Evolutionary conservation across 2,797 vertebrate genomes (phyloP).

Genomic region (Zalophus californianus): DNA sequence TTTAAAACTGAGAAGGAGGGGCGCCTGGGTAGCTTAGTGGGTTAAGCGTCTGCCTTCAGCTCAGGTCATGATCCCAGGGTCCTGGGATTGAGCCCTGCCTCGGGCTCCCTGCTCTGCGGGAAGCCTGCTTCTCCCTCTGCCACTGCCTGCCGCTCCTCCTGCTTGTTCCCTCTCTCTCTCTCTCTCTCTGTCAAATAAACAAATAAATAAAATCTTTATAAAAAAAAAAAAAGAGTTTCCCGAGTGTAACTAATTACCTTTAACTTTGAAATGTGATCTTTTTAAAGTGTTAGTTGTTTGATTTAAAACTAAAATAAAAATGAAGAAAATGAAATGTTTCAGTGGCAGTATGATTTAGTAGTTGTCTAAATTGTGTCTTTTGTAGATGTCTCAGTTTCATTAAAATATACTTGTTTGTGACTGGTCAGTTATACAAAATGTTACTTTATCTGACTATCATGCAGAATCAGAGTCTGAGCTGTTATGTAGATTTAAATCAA

Average conservation of each 20-base stretch:
- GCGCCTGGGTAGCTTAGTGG: no score
- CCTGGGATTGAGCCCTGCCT: no score
- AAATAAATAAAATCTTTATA: no score
- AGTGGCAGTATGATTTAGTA: neutral
- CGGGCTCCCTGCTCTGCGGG: no score
- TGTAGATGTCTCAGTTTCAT: neutral
- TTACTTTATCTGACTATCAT: neutral
- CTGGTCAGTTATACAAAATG: neutral
- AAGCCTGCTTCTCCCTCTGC: no score
- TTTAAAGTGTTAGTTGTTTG: neutral
- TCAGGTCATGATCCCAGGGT: no score
- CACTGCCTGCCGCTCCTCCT: no score
- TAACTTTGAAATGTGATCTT: neutral
- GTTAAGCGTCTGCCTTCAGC: no score
- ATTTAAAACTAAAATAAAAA: neutral
- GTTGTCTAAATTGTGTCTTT: neutral
- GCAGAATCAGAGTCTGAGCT: neutral
- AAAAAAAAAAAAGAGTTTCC: no score
- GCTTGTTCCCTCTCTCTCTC: no score
- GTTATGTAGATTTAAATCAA: neutral
- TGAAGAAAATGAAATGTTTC: neutral
- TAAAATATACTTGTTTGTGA: neutral
- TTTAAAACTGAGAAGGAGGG: neutral
- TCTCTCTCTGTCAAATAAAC: no score
- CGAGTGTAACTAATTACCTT: neutral